phyloP scores from a whole-genome alignment of 2,888 invertebrate genomes.

The Hecatera dysodea region DNA sequence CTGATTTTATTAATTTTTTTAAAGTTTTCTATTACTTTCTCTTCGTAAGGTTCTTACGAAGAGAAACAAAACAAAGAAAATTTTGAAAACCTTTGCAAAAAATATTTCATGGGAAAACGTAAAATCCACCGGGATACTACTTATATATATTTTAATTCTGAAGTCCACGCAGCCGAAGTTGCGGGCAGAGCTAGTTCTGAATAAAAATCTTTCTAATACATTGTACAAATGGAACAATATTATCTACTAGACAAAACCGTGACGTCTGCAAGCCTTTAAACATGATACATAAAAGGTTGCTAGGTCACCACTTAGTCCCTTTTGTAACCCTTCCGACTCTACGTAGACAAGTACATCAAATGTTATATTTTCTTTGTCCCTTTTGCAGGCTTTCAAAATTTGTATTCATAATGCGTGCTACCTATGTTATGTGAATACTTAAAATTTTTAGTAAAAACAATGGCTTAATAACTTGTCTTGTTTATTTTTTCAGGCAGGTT shows the following conservation, averaged over 20 bases:
- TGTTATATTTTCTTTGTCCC: constrained; percentile 45
- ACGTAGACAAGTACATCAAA: constrained; percentile 28
- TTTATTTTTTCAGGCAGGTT: constrained; percentile 15
- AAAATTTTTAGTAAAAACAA: constrained; percentile 25
- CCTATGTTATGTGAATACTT: constrained; percentile 39
- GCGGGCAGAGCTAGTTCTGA: too few species aligned
- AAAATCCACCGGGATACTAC: too few species aligned
- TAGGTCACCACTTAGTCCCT: constrained; percentile 20
- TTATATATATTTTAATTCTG: too few species aligned
- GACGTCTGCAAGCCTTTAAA: constrained; percentile 6
- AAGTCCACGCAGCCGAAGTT: too few species aligned
- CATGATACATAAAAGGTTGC: constrained; percentile 14
- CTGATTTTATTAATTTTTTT: too few species aligned
- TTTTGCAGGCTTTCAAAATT: constrained; percentile 52
- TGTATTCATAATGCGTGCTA: constrained; percentile 50
- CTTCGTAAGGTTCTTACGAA: too few species aligned
- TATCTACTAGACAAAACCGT: constrained; percentile 21
- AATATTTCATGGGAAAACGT: too few species aligned
- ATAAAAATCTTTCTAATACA: not conserved
- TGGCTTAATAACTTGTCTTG: constrained; percentile 17
- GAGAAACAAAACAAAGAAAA: too few species aligned
- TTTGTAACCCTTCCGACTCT: constrained; percentile 25
- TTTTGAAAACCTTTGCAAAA: too few species aligned
- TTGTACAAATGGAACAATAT: not conserved
- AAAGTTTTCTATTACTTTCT: too few species aligned